phyloP scores from a whole-genome alignment of 2,888 invertebrate species.

The Parnassius smintheus region DNA sequence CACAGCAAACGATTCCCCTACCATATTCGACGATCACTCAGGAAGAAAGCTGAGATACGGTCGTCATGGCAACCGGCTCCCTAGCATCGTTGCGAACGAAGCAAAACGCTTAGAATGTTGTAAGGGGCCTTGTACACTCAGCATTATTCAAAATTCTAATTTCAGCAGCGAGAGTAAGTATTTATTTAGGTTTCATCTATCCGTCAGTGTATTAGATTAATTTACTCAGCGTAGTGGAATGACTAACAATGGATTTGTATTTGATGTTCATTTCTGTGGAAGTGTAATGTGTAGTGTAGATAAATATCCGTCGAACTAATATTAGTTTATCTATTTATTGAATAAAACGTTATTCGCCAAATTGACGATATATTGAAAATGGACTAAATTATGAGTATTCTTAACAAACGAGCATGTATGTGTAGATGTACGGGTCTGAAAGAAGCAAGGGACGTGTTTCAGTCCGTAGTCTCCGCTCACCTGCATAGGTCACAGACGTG shows the following conservation, averaged over 20 bases:
- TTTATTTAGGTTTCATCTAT: conserved; percentile 25
- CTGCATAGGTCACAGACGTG: too few species aligned
- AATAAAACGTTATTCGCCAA: too few species aligned
- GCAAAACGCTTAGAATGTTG: conserved; percentile 22
- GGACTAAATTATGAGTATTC: too few species aligned
- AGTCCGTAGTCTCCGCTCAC: too few species aligned
- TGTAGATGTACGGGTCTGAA: too few species aligned
- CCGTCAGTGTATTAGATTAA: conserved; percentile 8
- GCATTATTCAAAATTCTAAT: conserved; percentile 26
- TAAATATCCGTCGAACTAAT: neutral
- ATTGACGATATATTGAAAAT: too few species aligned
- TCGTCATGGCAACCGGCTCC: conserved; percentile 52
- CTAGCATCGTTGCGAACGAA: conserved; percentile 25
- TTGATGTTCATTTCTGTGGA: conserved; percentile 8
- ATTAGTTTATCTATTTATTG: too few species aligned
- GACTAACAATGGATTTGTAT: conserved; percentile 4
- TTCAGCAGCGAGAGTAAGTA: conserved; percentile 26
- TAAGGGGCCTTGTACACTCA: conserved; percentile 24
- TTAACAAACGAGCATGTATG: too few species aligned
- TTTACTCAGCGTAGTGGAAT: conserved; percentile 14
- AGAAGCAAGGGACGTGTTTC: too few species aligned
- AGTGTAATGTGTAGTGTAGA: neutral
- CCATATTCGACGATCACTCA: conserved; percentile 56
- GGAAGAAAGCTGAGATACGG: conserved; percentile 67
- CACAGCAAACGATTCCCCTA: conserved; percentile 33